Base-by-base conservation (phyloP, 2,113 vertebrate genomes). In the Misgurnus anguillicaudatus region DNA sequence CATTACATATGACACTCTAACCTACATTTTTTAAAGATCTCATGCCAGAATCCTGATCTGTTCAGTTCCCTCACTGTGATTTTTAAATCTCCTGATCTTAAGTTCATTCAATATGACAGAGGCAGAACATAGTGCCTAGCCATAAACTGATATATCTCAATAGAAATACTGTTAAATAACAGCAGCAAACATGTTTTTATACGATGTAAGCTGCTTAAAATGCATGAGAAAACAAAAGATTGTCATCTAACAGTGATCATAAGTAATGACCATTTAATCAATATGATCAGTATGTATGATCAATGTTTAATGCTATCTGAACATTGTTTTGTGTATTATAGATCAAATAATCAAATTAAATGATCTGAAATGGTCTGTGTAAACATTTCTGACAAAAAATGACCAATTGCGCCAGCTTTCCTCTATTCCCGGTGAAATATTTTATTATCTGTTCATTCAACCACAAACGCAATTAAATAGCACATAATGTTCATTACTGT, bases 1-100 rank as follows among this genome's bases (percentile, higher is more conserved):
- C 24, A 81, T 71, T 68, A 80, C 86, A 84, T 77, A 86, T 86
- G 88, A 86, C 90, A 90, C 87, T 85, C 79, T 91, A 88, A 89
- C 90, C 90, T 79, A 89, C 78, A 88, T 91, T 84, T 77, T 83
- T 63, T 67, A 67, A 21, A 63, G 5, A 62, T 62, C 14, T 36
- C 53, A 11, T 14, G 4, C 2, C 68, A 21, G 45, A 69, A 38
- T 21, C 62, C 65, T 47, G 13, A 31, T 71, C 45, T 62, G 38
- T 19, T 64, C 57, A 64, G 45, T 75, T 63, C 19, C 7, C 61
- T 61, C 5, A 8, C 45, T 3, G 21, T 61, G 41, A 47, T 57
- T 11, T 47, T 47, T 47, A 62, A 74, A 74, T 39, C 71, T n/a
- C 9, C 17, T 24, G 39, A 45, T 74, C n/a, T 61, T 47, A 39